phyloP scores from a whole-genome alignment of 2,113 vertebrate species.

The Brachyistius frenatus region DNA sequence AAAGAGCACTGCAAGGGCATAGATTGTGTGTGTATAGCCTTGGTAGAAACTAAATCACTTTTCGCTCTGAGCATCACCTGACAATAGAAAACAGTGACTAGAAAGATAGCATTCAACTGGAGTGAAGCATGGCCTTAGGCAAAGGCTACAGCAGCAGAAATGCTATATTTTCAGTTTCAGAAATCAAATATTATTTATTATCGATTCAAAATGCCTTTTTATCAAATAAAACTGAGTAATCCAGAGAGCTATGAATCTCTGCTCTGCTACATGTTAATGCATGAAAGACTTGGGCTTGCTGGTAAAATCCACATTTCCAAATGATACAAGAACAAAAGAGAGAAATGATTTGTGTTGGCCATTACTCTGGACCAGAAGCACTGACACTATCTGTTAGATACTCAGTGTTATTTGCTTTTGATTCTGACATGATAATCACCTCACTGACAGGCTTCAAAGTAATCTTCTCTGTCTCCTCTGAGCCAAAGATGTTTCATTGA shows the following conservation, averaged over 20 bases:
- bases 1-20: neutral
- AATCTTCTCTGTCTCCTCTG: conserved; percentile 44
- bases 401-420: conserved; percentile 53
- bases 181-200: conserved; percentile 16
- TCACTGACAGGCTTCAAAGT: conserved; percentile 58
- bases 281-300: neutral
- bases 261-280: neutral
- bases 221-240: neutral
- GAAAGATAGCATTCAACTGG: conserved; percentile 3
- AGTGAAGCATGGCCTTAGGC: neutral
- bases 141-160: conserved; percentile 2
- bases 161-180: conserved; percentile 1
- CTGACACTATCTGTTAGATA: conserved; percentile 29
- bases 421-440: conserved; percentile 61
- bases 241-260: neutral
- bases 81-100: neutral
- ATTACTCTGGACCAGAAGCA: conserved; percentile 27
- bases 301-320: neutral
- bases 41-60: conserved; percentile 20
- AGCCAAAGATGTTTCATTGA: conserved; percentile 68
- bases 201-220: neutral
- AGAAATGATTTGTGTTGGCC: conserved; percentile 14
- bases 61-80: neutral
- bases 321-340: neutral
- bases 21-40: neutral